Evolutionary conservation across 2,113 vertebrate genomes (phyloP).

Genomic region (Takifugu flavidus): DNA sequence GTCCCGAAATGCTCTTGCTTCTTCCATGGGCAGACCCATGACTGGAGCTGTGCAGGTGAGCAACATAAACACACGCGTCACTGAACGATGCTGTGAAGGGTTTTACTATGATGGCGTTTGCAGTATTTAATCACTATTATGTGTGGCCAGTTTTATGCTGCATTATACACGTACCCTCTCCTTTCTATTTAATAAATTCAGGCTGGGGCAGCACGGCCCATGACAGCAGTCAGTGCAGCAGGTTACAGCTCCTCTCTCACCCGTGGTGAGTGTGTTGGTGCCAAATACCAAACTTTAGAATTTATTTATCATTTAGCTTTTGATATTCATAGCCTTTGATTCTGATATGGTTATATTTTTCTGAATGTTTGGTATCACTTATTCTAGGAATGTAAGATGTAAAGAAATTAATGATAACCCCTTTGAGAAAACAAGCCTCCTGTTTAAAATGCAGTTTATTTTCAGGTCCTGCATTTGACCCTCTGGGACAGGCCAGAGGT

Average conservation of each 20-base stretch:
- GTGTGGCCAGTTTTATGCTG: not conserved
- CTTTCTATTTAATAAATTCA: slow-evolving; percentile 46
- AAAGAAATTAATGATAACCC: not conserved
- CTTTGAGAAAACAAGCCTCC: not conserved
- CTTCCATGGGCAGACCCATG: slow-evolving; percentile 87
- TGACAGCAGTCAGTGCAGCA: slow-evolving; percentile 94
- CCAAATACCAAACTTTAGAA: not conserved
- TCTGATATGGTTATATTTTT: not conserved
- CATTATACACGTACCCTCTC: too few species aligned
- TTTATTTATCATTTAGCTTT: not conserved
- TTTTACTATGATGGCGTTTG: not conserved
- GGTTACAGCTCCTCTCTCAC: slow-evolving; percentile 84
- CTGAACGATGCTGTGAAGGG: not conserved
- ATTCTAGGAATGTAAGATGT: not conserved
- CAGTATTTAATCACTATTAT: not conserved
- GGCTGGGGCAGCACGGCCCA: slow-evolving; percentile 88
- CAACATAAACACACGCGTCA: not conserved
- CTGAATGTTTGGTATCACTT: not conserved
- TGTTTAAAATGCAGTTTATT: slow-evolving; percentile 7
- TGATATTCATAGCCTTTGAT: not conserved
- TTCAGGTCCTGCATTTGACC: slow-evolving; percentile 88
- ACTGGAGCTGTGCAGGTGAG: slow-evolving; percentile 90
- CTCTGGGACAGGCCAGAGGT: slow-evolving; percentile 86
- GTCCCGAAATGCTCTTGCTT: slow-evolving; percentile 79
- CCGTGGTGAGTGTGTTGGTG: slow-evolving; percentile 78